These are phyloP conservation scores for Telmatochromis brachygnathus DNA, from an alignment of 2,113 vertebrate genomes.

Conservation along the genomic window DNA sequence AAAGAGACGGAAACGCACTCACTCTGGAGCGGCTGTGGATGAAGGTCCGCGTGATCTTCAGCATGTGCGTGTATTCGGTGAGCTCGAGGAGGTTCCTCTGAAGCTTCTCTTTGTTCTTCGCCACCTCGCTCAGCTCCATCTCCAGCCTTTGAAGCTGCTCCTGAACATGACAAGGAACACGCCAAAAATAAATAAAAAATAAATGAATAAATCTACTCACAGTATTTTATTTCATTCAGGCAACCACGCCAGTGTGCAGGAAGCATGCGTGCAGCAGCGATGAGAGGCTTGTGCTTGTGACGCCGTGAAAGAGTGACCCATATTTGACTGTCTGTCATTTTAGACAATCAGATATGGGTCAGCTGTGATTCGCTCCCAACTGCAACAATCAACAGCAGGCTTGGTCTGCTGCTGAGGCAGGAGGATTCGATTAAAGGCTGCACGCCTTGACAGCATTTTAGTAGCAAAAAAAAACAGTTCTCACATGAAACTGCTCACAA, in stretches of 20 bases:
- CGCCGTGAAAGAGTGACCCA: not conserved
- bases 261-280: not conserved
- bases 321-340: not conserved
- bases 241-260: not conserved
- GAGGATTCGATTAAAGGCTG: not conserved
- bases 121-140: conserved; percentile 89
- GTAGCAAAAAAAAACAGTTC: fast-evolving
- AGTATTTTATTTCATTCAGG: not conserved
- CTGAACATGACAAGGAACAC: conserved; percentile 53
- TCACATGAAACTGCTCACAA: not conserved
- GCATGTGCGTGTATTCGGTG: conserved; percentile 88
- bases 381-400: not conserved
- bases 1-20: not conserved
- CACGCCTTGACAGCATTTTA: not conserved
- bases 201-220: not conserved
- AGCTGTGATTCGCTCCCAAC: not conserved
- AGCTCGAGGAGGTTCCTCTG: conserved; percentile 88
- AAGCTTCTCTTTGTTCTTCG: conserved; percentile 92
- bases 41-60: conserved; percentile 82
- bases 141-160: conserved; percentile 94
- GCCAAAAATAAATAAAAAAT: not conserved
- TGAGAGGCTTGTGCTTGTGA: not conserved
- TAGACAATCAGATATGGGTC: not conserved
- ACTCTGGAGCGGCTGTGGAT: conserved; percentile 83
- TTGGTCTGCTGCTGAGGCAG: not conserved